Base-by-base conservation (phyloP, 1,140 invertebrate genomes). In the Hesperophylax magnus region DNA sequence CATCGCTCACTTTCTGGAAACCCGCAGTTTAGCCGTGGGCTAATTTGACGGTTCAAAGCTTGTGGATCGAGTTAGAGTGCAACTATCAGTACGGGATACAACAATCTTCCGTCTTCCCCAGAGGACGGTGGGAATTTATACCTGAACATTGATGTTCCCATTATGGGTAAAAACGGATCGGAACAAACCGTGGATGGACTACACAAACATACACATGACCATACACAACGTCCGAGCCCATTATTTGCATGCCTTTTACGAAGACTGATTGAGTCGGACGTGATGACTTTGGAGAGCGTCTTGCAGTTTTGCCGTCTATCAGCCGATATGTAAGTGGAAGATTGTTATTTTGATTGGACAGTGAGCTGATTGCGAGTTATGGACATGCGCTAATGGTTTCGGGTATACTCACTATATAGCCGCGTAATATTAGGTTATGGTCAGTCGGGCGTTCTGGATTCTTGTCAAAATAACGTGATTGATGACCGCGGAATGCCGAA, bases 351-450 rank as follows among this genome's bases (percentile, higher is more conserved):
- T 72, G 69, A 72, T 72, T 72, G 47, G 69, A 72, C 69, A 53
- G 69, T 72, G 39, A 72, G 69, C 47, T 72, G 69, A 72, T 72
- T 72, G 18, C 69, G 69, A 67, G 69, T 72, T 72, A 72, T 72
- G 47, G 69, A 72, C 69, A 72, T 72, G 69, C 52, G 69, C 31
- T 72, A 72, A 72, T 72, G 69, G 69, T 47, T 53, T 72, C 24
- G 69, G 47, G 39, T 22, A 15, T 15, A 15, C 24, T 47, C 39
- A 47, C 39, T 14, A 47, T 11, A 47, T 47, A 47, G 18, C 14
- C 2, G 14, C 27, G 24, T 27, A 39, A 67, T 34, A 67, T 47
- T 34, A 67, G 31, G n/a, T 67, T 67, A 61, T 61, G 9, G 14
- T 39, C 39, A 15, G 22, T 14, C 31, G 63, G 63, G 63, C 27